Percentiles rank a stretch among this genome's conserved stretches.
These are phyloP conservation scores for Caenorhabditis sp. DNA, from an alignment of 2,888 invertebrate species.

Conservation along the genomic window DNA sequence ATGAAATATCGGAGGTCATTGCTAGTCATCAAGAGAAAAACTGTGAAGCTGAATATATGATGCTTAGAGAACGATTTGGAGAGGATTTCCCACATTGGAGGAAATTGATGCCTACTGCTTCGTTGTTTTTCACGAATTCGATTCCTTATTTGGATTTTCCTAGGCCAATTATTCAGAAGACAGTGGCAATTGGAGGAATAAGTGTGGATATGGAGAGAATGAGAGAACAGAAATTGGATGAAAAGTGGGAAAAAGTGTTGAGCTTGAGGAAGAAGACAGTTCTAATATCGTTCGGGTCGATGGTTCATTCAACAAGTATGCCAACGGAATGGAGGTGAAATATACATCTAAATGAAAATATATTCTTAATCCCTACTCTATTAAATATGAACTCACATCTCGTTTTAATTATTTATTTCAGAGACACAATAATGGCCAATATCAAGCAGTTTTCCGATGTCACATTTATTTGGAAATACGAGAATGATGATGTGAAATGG, in stretches of 20 bases:
- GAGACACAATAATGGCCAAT: conserved; percentile 21
- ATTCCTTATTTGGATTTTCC: conserved; percentile 45
- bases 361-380: no score
- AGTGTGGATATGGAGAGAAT: conserved; percentile 30
- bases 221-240: conserved; percentile 4
- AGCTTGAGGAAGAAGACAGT: conserved; percentile 7
- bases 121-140: conserved; percentile 26
- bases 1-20: neutral
- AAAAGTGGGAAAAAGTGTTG: conserved; percentile 10
- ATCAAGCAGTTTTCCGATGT: conserved; percentile 37
- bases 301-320: conserved; percentile 15
- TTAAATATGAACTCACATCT: no score
- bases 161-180: conserved; percentile 27
- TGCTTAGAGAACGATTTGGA: conserved; percentile 3
- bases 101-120: conserved; percentile 17
- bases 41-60: conserved; percentile 14
- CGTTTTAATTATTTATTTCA: conserved; percentile 13
- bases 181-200: conserved; percentile 36
- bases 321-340: conserved; percentile 3
- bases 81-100: conserved; percentile 12
- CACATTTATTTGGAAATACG: conserved; percentile 57
- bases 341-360: no score
- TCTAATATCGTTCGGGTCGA: conserved; percentile 24
- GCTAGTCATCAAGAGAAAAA: conserved; percentile 10
- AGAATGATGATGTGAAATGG: conserved; percentile 25